A percentile compares a stretch with the other conserved stretches of the same genome.
phyloP scores from a whole-genome alignment of 2,888 invertebrate genomes.

The Agonopterix heracliana region DNA sequence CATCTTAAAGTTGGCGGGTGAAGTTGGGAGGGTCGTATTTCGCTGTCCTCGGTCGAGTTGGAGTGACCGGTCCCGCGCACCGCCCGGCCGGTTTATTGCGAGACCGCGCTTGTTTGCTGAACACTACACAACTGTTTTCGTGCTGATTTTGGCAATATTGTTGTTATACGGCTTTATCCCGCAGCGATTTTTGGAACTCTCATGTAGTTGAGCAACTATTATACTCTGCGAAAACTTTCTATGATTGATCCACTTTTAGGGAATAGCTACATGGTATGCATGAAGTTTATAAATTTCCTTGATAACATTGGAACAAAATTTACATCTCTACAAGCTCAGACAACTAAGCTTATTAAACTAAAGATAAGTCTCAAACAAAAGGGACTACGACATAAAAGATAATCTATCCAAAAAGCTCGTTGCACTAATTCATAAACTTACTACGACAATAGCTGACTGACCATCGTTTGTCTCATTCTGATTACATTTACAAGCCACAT shows the following conservation, averaged over 20 bases:
- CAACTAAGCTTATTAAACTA: no score
- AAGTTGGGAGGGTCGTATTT: constrained; percentile 43
- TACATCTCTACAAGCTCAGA: no score
- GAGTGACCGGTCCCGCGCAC: constrained; percentile 41
- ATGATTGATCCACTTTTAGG: no score
- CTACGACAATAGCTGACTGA: no score
- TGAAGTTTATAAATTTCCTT: no score
- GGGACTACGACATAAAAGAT: no score
- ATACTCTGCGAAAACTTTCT: not conserved
- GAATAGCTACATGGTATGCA: no score
- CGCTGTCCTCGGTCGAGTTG: constrained; percentile 24
- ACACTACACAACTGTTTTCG: constrained; percentile 57
- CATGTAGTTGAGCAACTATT: not conserved
- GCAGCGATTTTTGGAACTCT: constrained; percentile 1
- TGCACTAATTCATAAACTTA: no score
- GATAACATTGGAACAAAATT: no score
- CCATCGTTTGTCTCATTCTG: constrained; percentile 31
- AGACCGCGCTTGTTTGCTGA: constrained; percentile 53
- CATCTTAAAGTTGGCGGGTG: constrained; percentile 46
- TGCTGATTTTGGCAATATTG: constrained; percentile 57
- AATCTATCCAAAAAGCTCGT: no score
- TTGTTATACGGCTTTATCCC: constrained; percentile 21
- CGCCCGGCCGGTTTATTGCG: constrained; percentile 46
- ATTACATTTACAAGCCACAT: constrained; percentile 26
- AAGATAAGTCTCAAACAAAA: no score